Conservation (phyloP, 2,113 vertebrate genomes). For the Grantiella picta region DNA sequence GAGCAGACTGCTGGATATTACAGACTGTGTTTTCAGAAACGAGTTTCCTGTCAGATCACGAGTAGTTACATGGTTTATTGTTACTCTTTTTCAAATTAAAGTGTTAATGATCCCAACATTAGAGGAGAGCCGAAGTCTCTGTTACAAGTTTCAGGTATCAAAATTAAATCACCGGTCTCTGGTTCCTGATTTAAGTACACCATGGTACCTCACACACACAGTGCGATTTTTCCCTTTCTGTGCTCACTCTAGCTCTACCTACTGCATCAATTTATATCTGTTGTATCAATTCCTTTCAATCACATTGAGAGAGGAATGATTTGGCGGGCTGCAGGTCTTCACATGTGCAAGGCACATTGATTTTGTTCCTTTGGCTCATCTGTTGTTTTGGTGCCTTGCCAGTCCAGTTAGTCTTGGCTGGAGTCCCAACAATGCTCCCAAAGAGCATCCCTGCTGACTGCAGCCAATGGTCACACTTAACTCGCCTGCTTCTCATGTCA, state of each 20-base stretch:
- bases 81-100: not conserved
- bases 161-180: not conserved
- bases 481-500: not conserved
- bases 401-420: not conserved
- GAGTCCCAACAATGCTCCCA: not conserved
- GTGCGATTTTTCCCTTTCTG: not conserved
- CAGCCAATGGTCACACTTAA: not conserved
- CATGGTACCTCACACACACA: accelerated
- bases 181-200: not conserved
- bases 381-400: not conserved
- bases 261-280: not conserved
- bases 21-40: not conserved
- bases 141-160: not conserved
- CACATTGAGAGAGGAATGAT: not conserved
- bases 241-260: not conserved
- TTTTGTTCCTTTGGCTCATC: not conserved
- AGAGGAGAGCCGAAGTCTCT: not conserved
- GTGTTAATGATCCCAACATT: not conserved
- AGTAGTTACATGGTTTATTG: not conserved
- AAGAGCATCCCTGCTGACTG: not conserved
- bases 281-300: not conserved
- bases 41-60: not conserved
- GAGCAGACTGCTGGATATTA: not conserved
- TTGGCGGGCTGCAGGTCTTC: not conserved
- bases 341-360: not conserved